These are phyloP conservation scores for Brachionus koreanus DNA, from an alignment of 1,140 invertebrate species.

Conservation along the genomic window DNA sequence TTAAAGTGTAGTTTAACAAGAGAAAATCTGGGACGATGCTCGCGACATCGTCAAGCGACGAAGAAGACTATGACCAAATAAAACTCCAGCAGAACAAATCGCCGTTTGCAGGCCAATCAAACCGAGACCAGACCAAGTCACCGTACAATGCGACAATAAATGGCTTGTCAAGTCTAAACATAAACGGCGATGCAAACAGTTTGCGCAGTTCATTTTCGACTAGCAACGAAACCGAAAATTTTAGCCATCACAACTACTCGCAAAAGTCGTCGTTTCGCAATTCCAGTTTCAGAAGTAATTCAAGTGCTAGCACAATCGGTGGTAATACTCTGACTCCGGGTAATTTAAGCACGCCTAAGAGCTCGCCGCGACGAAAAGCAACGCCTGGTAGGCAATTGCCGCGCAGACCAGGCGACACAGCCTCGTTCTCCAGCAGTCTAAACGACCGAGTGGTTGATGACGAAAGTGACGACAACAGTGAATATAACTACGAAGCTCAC, in stretches of 20 bases:
- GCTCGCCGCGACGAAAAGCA: background rate
- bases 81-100: constrained; percentile 4
- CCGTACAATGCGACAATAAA: constrained; percentile 8
- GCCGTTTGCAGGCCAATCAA: constrained; percentile 9
- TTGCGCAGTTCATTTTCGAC: constrained; percentile 1
- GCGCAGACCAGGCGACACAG: background rate
- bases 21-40: constrained; percentile 17
- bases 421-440: constrained; percentile 6
- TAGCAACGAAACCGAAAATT: background rate
- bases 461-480: constrained; percentile 10
- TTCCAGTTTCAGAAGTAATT: background rate
- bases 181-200: background rate
- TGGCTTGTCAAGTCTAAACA: background rate
- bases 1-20: background rate
- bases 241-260: background rate
- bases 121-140: background rate
- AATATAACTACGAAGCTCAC: background rate
- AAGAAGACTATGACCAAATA: constrained; percentile 21
- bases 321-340: background rate
- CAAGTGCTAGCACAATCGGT: constrained; percentile 20
- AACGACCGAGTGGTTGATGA: background rate
- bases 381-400: background rate
- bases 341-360: background rate
- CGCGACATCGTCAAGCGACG: constrained; percentile 40
- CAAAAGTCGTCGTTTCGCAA: background rate